Evolutionary conservation across 2,888 invertebrate species (phyloP), one percentile per base, ranked within the genome.

Genomic region (Drosophila leonis): DNA sequence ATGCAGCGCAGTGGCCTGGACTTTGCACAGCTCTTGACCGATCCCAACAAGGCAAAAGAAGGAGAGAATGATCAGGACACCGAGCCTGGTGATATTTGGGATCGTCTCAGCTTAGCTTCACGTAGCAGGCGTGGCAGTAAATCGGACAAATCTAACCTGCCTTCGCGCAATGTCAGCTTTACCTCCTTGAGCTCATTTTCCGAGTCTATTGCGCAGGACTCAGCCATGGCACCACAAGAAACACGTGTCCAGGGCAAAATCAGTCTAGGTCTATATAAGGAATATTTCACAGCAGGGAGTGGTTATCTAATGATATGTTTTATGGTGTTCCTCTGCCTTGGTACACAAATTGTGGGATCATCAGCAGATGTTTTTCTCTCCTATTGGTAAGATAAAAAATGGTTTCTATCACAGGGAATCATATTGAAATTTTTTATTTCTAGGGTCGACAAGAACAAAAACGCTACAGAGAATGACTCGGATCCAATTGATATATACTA

Each of bases 351-450:
- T n/a, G 93, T 95, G 10, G 96, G 95, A 1, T 97, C 96, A 24
- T 95, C 94, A 5, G 94, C 95, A 4, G 97, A 97, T 92, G 96
- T 95, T 92, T 97, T 96, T 94, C 94, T 97, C 13, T 95, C 96
- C 15, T 95, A 94, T 88, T 97, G 97, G 97, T 56, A 73, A 81
- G 78, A 42, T 1, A 65, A 63, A 65, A 52, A 8, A 5, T 8
- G 2, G 6, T 1, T 37, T 7, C 3, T 33, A 4, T 18, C 2
- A 10, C 0, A 2, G 1, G 18, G 3, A 20, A n/a, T 42, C 20
- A 0, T 27, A 4, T 2, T 8, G 8, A 3, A 0, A 10, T 35
- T 44, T n/a, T 61, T 1, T 7, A n/a, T 1, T 29, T 31, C 2
- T 20, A 78, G 90, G 90, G 90, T 90, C 13, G 83, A 89, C 57